Percentiles rank a stretch among this genome's conserved stretches.
These are phyloP conservation scores for Chironomus tepperi DNA, from an alignment of 1,140 invertebrate genomes.

Conservation along the genomic window DNA sequence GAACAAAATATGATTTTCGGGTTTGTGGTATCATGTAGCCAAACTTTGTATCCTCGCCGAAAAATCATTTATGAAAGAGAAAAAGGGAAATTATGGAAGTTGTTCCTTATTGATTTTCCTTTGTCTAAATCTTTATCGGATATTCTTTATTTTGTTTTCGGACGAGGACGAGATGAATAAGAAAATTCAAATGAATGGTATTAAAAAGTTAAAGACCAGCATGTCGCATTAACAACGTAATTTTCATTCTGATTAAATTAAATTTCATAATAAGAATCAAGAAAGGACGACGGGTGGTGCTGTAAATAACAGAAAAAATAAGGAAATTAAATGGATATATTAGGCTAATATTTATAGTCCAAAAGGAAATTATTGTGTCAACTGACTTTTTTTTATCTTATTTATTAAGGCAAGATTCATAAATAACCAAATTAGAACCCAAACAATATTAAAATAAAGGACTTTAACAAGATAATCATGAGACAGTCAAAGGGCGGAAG, in stretches of 20 bases:
- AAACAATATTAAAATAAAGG: no score
- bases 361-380: no score
- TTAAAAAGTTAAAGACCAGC: slow-evolving; percentile 10
- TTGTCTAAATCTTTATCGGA: background rate
- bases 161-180: background rate
- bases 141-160: background rate
- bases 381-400: no score
- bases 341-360: no score
- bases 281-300: background rate
- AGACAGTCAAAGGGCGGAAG: no score
- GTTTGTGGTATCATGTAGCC: background rate
- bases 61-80: slow-evolving; percentile 6
- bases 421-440: no score
- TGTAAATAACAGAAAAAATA: no score
- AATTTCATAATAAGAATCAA: slow-evolving; percentile 14
- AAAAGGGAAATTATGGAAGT: slow-evolving; percentile 12
- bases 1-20: background rate
- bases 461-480: no score
- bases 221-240: background rate
- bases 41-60: slow-evolving; percentile 3
- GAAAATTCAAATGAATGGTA: no score
- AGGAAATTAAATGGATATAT: no score
- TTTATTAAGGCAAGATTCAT: no score
- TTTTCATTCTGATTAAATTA: slow-evolving; percentile 20
- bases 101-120: background rate